Evolutionary conservation across 2,888 invertebrate species (phyloP).

Genomic region (Artemia sinica): DNA sequence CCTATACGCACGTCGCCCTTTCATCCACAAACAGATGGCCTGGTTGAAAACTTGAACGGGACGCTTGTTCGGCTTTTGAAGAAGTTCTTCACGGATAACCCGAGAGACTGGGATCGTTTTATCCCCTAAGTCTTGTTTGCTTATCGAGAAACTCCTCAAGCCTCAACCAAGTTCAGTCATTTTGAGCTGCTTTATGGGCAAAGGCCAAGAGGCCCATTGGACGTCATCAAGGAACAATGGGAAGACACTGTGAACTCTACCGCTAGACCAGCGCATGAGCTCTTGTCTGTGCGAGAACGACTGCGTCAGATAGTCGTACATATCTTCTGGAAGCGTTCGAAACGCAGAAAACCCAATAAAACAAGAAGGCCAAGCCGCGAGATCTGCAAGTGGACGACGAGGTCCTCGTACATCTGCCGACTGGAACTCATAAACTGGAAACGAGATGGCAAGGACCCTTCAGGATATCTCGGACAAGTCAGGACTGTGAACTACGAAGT

Average conservation of each 20-base stretch:
- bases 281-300: background rate
- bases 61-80: too few species aligned
- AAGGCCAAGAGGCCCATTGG: background rate
- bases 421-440: background rate
- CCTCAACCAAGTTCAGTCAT: conserved; percentile 27
- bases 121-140: too few species aligned
- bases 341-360: background rate
- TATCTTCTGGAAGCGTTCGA: background rate
- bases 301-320: background rate
- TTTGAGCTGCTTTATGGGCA: conserved; percentile 10
- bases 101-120: too few species aligned
- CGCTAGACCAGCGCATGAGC: background rate
- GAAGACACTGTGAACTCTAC: background rate
- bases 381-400: background rate
- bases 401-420: background rate
- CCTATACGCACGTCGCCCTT: conserved; percentile 24
- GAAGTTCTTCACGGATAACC: too few species aligned
- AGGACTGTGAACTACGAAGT: background rate
- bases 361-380: background rate
- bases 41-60: too few species aligned
- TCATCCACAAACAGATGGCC: conserved; percentile 23
- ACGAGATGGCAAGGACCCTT: background rate
- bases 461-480: background rate
- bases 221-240: conserved; percentile 1
- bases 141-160: conserved; percentile 2